These are phyloP conservation scores for Otolemur crassicaudatus DNA, from an alignment of 2,797 vertebrate species.

Conservation along the genomic window DNA sequence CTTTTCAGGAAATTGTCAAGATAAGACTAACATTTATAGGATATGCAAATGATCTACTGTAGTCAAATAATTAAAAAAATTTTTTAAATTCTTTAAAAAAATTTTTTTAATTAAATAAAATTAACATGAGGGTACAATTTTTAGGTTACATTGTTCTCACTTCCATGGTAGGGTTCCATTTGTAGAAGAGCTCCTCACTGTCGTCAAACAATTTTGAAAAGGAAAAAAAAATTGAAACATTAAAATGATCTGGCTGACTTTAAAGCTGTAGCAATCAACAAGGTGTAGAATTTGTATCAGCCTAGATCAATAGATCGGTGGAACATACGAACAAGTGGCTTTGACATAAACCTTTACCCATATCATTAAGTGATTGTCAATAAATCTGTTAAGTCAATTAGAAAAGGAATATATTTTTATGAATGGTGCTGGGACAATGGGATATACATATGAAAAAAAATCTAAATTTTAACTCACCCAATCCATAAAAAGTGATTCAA, in stretches of 20 bases:
- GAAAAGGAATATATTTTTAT: not conserved
- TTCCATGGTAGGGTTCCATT: too few relatives aligned
- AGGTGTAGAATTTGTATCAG: not conserved
- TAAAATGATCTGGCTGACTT: not conserved
- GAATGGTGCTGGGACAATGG: not conserved
- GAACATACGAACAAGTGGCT: not conserved
- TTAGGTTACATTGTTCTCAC: too few relatives aligned
- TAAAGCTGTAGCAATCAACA: not conserved
- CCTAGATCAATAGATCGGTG: not conserved
- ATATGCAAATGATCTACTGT: not conserved
- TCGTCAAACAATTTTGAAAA: not conserved
- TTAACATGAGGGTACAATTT: too few relatives aligned
- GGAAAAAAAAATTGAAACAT: not conserved
- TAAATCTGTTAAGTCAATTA: not conserved
- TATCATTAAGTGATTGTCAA: not conserved
- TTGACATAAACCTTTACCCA: not conserved
- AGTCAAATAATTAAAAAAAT: not conserved
- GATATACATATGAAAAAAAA: not conserved
- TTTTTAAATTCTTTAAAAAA: too few relatives aligned
- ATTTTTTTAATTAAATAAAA: too few relatives aligned
- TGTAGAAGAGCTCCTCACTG: not conserved
- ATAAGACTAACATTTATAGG: not conserved
- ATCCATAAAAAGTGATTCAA: not conserved
- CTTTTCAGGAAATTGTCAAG: not conserved
- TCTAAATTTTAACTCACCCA: not conserved